These are phyloP conservation scores for Octopus sinensis DNA, from an alignment of 1,140 invertebrate genomes.

Conservation along the genomic window DNA sequence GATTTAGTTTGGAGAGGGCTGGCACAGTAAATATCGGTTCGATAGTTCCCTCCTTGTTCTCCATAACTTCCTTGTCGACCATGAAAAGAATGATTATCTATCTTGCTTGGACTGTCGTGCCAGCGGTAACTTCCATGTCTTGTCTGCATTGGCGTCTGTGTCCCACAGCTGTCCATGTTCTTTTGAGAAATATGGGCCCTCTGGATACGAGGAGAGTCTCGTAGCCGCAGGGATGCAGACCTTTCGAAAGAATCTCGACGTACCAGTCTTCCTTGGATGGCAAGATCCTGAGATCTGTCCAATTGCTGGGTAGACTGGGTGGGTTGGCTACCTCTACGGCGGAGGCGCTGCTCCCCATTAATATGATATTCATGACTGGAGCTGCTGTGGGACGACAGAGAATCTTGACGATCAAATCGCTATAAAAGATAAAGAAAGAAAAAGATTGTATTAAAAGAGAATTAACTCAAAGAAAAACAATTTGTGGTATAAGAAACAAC, in stretches of 20 bases:
- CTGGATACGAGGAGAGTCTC: slow-evolving; percentile 45
- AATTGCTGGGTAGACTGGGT: slow-evolving; percentile 40
- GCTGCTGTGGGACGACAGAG: slow-evolving; percentile 47
- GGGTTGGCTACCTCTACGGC: slow-evolving; percentile 40
- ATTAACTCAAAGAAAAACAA: no score
- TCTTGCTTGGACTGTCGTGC: slow-evolving; percentile 9
- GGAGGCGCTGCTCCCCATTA: slow-evolving; percentile 20
- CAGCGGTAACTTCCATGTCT: slow-evolving; percentile 22
- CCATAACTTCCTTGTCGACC: slow-evolving; percentile 27
- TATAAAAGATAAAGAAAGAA: slow-evolving; percentile 25
- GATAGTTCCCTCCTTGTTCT: slow-evolving; percentile 16
- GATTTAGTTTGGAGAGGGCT: slow-evolving; percentile 4
- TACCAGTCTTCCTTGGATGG: slow-evolving; percentile 35
- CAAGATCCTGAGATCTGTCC: slow-evolving; percentile 37
- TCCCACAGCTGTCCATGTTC: slow-evolving; percentile 8
- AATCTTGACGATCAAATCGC: slow-evolving; percentile 45
- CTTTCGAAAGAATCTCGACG: slow-evolving; percentile 48
- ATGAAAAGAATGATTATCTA: slow-evolving; percentile 22
- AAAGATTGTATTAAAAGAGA: background rate
- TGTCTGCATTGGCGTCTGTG: slow-evolving; percentile 10
- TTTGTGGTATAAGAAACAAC: no score
- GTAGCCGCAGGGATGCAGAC: slow-evolving; percentile 35
- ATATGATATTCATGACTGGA: slow-evolving; percentile 42
- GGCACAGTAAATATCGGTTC: slow-evolving; percentile 16
- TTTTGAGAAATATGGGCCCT: slow-evolving; percentile 33